A percentile compares a stretch with the other conserved stretches of the same genome.
phyloP scores from a whole-genome alignment of 2,797 vertebrate genomes.

The Ficedula albicollis region DNA sequence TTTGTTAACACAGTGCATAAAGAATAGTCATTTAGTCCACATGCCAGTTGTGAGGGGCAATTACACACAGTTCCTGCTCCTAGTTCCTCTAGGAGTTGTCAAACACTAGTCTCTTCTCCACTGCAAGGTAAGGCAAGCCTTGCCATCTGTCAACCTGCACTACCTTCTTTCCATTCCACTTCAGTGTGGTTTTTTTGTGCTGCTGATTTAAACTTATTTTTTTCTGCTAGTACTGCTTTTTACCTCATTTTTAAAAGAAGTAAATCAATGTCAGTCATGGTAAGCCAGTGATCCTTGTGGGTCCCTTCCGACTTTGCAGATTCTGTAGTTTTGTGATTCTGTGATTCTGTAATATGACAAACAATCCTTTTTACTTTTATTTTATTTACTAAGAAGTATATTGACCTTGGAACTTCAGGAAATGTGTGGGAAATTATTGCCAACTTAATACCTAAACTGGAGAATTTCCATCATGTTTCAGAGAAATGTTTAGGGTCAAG shows the following conservation, averaged over 20 bases:
- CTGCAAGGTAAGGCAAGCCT: not conserved
- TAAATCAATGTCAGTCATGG: not conserved
- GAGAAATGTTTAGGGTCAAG: not conserved
- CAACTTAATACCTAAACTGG: not conserved
- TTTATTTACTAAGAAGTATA: not conserved
- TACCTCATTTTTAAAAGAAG: not conserved
- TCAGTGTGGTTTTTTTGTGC: not conserved
- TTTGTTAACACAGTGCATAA: not conserved
- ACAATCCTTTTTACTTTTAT: not conserved
- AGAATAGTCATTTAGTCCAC: rapidly evolving
- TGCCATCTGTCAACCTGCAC: not conserved
- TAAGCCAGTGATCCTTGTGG: not conserved
- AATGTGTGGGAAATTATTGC: not conserved
- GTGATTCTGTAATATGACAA: not conserved
- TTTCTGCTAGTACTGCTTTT: not conserved
- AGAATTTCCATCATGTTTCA: not conserved
- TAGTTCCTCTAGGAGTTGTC: not conserved
- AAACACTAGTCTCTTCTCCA: not conserved
- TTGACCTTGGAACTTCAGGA: not conserved
- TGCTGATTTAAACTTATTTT: not conserved
- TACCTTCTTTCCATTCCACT: not conserved
- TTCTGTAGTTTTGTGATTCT: not conserved
- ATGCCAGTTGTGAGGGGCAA: not conserved
- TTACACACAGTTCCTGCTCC: not conserved
- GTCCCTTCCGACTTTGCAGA: not conserved